These are phyloP conservation scores for Tenthredo scrophulariae DNA, from an alignment of 2,888 invertebrate species.

Conservation along the genomic window DNA sequence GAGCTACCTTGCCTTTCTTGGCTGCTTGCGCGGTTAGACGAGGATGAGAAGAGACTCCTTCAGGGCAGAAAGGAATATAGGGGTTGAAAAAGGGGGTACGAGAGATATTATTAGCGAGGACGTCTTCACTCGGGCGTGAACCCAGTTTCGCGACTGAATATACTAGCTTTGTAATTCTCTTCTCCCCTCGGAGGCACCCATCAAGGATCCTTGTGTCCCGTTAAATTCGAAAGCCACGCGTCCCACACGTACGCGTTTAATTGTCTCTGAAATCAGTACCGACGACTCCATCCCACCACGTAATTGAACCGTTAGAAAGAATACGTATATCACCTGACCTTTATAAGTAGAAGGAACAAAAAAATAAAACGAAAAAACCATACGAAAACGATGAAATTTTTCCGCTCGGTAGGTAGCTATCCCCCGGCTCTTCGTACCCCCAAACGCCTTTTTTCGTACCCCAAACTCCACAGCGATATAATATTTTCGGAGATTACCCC, in stretches of 20 bases:
- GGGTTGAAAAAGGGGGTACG: conserved; percentile 48
- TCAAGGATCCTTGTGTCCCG: not conserved
- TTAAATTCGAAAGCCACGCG: not conserved
- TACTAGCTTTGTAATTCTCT: conserved; percentile 47
- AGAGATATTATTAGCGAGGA: conserved; percentile 62
- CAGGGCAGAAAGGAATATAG: not conserved
- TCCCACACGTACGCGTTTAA: conserved; percentile 48
- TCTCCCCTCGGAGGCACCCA: not conserved
- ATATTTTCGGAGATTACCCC: conserved; percentile 51
- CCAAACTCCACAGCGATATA: conserved; percentile 9
- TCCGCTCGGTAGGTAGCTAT: not conserved
- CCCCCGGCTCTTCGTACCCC: not conserved
- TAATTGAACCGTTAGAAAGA: conserved; percentile 7
- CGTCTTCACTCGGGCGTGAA: conserved; percentile 59
- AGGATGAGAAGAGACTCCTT: conserved; percentile 44
- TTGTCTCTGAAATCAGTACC: conserved; percentile 42
- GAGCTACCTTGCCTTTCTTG: conserved; percentile 55
- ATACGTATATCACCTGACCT: not conserved
- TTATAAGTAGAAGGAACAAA: not conserved
- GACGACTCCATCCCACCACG: conserved; percentile 10
- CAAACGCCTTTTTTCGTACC: not conserved
- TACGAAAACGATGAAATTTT: conserved; percentile 8
- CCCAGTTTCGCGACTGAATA: conserved; percentile 53
- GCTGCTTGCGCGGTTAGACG: conserved; percentile 48
- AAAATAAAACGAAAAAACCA: not conserved